These are phyloP conservation scores for Catonia carolina DNA, from an alignment of 2,888 invertebrate genomes.

Conservation along the genomic window DNA sequence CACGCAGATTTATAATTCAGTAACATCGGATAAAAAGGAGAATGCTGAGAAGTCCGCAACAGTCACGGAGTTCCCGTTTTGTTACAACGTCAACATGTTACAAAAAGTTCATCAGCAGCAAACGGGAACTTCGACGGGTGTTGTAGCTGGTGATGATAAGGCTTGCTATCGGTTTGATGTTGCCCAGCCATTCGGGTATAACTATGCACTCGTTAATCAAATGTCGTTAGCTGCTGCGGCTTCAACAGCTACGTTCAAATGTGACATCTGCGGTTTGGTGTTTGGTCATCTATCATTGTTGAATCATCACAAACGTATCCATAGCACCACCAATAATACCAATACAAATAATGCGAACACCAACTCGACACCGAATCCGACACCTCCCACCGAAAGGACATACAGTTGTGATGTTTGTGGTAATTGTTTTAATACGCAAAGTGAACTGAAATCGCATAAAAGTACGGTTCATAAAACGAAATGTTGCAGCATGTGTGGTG, in stretches of 20 bases:
- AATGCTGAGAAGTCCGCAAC: conserved; percentile 36
- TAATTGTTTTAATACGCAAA: conserved; percentile 44
- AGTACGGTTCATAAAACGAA: conserved; percentile 43
- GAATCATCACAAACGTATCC: conserved; percentile 81
- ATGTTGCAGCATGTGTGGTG: conserved; percentile 37
- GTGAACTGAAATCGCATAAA: conserved; percentile 47
- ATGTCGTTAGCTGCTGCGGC: conserved; percentile 63
- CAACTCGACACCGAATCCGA: conserved; percentile 5
- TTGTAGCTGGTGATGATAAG: conserved; percentile 45
- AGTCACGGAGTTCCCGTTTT: conserved; percentile 46
- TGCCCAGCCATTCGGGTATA: conserved; percentile 49
- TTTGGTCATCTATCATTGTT: conserved; percentile 73
- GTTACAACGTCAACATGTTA: conserved; percentile 48
- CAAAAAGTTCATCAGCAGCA: conserved; percentile 42
- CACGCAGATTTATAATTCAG: conserved; percentile 29
- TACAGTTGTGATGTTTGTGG: conserved; percentile 47
- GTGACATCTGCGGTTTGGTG: conserved; percentile 80
- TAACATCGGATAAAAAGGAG: conserved; percentile 33
- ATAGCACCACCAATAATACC: conserved; percentile 38
- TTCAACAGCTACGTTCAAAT: conserved; percentile 77
- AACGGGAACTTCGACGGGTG: conserved; percentile 41
- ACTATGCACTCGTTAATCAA: conserved; percentile 78
- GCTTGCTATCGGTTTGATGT: conserved; percentile 48
- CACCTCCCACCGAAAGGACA: conserved; percentile 41
- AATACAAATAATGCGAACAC: neutral